phyloP scores from a whole-genome alignment of 2,113 vertebrate genomes.

The Cyprinodon variegatus region DNA sequence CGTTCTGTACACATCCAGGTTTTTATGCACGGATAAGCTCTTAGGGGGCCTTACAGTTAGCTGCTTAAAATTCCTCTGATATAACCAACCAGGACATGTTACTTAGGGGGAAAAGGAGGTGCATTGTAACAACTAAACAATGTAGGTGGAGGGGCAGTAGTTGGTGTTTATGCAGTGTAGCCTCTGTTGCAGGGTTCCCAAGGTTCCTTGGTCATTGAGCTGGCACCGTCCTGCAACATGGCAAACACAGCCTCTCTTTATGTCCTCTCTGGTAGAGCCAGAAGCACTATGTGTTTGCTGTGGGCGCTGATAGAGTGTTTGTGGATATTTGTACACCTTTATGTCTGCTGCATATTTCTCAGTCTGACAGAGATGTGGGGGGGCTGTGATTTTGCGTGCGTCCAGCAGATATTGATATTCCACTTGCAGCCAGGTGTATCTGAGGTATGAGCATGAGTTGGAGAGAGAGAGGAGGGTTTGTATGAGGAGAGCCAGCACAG shows the following conservation, averaged over 20 bases:
- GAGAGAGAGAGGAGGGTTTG: neutral
- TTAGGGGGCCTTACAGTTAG: slow-evolving; percentile 80
- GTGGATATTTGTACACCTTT: slow-evolving; percentile 22
- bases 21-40: slow-evolving; percentile 52
- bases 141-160: slow-evolving; percentile 2
- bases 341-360: slow-evolving; percentile 41
- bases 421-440: slow-evolving; percentile 64
- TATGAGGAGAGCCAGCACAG: slow-evolving; percentile 17
- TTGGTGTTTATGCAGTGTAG: slow-evolving; percentile 40
- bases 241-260: slow-evolving; percentile 21
- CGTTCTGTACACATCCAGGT: slow-evolving; percentile 26
- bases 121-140: slow-evolving; percentile 7
- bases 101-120: slow-evolving; percentile 40
- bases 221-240: slow-evolving; percentile 2
- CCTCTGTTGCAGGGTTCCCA: slow-evolving; percentile 27
- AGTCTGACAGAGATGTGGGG: slow-evolving; percentile 23
- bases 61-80: slow-evolving; percentile 84
- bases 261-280: slow-evolving; percentile 29
- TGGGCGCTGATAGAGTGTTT: slow-evolving; percentile 16
- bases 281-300: slow-evolving; percentile 4
- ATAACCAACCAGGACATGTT: slow-evolving; percentile 70
- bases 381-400: slow-evolving; percentile 1
- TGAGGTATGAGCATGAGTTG: slow-evolving; percentile 37
- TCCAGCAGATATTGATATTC: slow-evolving; percentile 68
- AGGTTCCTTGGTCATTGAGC: slow-evolving; percentile 35